Percentiles rank a stretch among this genome's conserved stretches.
phyloP scores from a whole-genome alignment of 2,888 invertebrate genomes.

The Zaprionus bogoriensis region DNA sequence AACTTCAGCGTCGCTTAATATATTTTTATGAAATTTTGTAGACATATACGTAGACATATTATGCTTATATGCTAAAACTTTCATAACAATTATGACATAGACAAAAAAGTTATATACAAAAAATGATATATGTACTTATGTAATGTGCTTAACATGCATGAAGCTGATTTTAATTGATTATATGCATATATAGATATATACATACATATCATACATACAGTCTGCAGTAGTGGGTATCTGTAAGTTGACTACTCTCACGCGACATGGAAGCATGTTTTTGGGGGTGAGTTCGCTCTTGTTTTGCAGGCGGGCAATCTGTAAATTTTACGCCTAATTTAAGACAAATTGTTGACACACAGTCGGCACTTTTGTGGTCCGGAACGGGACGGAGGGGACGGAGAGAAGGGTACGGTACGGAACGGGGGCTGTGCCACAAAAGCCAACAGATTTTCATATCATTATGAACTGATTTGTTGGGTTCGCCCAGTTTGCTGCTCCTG shows the following conservation, averaged over 20 bases:
- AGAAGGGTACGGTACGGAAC: not conserved
- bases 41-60: not conserved
- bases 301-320: slow-evolving; percentile 66
- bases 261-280: not conserved
- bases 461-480: slow-evolving; percentile 55
- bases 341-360: slow-evolving; percentile 78
- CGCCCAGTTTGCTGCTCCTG: slow-evolving; percentile 11
- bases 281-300: slow-evolving; percentile 51
- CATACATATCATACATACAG: not conserved
- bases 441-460: slow-evolving; percentile 76
- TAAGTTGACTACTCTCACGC: not conserved
- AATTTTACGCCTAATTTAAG: slow-evolving; percentile 82
- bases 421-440: slow-evolving; percentile 54
- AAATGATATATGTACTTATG: too few relatives aligned
- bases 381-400: not conserved
- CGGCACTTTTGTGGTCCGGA: slow-evolving; percentile 36
- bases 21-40: not conserved
- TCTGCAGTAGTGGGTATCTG: not conserved
- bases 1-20: not conserved
- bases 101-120: not conserved
- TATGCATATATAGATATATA: not conserved
- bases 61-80: not conserved
- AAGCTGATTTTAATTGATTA: too few relatives aligned
- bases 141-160: too few relatives aligned
- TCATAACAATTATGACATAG: not conserved